Evolutionary conservation across 2,888 invertebrate genomes (phyloP).

Genomic region (Pristionchus exspectatus): DNA sequence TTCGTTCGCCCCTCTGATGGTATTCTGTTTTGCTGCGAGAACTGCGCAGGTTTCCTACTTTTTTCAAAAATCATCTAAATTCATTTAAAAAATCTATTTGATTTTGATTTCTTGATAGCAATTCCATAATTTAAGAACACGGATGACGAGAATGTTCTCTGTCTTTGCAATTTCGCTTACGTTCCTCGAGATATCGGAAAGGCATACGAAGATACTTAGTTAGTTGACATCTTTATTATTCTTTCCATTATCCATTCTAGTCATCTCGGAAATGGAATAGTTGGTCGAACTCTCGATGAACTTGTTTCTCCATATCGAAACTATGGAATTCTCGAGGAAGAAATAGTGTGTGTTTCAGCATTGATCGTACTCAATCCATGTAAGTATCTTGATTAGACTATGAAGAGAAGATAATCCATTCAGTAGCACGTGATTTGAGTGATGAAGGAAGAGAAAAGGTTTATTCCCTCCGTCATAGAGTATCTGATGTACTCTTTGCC

Average conservation of each 20-base stretch:
- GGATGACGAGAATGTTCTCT: slow-evolving; percentile 70
- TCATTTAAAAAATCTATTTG: too few relatives aligned
- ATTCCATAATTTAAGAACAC: slow-evolving; percentile 58
- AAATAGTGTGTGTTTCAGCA: slow-evolving; percentile 75
- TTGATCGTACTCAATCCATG: slow-evolving; percentile 76
- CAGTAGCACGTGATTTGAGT: slow-evolving; percentile 74
- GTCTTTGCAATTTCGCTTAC: slow-evolving; percentile 76
- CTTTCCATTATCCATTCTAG: slow-evolving; percentile 60
- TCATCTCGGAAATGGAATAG: slow-evolving; percentile 75
- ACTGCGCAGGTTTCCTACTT: slow-evolving; percentile 63
- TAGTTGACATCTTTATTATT: slow-evolving; percentile 54
- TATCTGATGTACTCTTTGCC: slow-evolving; percentile 71
- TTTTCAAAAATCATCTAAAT: too few relatives aligned
- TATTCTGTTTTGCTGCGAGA: slow-evolving; percentile 73
- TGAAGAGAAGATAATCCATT: background rate
- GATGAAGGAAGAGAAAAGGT: slow-evolving; percentile 67
- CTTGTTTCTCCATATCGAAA: slow-evolving; percentile 72
- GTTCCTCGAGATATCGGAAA: slow-evolving; percentile 75
- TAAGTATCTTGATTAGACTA: slow-evolving; percentile 57
- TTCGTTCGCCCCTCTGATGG: slow-evolving; percentile 70
- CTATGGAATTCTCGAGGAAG: slow-evolving; percentile 73
- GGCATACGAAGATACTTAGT: slow-evolving; percentile 75
- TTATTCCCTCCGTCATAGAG: slow-evolving; percentile 68
- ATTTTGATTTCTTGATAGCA: background rate
- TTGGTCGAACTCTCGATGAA: slow-evolving; percentile 73